phyloP scores from a whole-genome alignment of 2,113 vertebrate genomes.

The Galemys pyrenaicus region DNA sequence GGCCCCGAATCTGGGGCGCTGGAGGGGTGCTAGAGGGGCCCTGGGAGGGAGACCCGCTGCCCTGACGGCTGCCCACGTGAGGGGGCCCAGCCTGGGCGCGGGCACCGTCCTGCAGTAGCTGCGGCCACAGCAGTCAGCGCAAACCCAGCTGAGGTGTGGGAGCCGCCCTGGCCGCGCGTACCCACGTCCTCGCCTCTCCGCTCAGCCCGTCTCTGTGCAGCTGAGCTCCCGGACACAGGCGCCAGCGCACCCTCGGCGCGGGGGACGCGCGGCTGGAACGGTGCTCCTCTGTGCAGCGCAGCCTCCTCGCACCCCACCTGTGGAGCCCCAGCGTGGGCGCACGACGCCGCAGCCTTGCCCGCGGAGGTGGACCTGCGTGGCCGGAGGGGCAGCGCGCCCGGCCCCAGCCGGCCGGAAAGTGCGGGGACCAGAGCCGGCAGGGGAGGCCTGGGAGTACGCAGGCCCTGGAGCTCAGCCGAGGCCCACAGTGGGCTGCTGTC shows the following conservation, averaged over 20 bases:
- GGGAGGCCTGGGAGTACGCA: too few relatives aligned
- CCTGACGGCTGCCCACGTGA: rapidly evolving
- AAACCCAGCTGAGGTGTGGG: too few relatives aligned
- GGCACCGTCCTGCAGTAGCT: not conserved
- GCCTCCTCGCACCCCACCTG: not conserved
- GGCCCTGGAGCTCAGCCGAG: too few relatives aligned
- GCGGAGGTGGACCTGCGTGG: too few relatives aligned
- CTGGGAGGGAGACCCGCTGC: not conserved
- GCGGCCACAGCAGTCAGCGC: not conserved
- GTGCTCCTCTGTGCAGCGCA: not conserved
- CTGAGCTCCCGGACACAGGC: not conserved
- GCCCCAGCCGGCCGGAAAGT: too few relatives aligned
- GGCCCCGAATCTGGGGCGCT: not conserved
- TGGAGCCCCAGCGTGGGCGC: too few relatives aligned
- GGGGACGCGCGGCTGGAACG: not conserved
- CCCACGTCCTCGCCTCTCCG: too few relatives aligned
- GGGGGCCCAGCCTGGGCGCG: rapidly evolving
- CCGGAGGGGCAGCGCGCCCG: too few relatives aligned
- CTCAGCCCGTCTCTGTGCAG: rapidly evolving
- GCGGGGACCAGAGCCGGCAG: too few relatives aligned
- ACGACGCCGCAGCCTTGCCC: too few relatives aligned
- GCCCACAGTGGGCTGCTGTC: not conserved
- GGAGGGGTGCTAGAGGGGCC: not conserved
- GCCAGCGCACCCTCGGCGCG: not conserved
- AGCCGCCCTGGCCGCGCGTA: too few relatives aligned